phyloP scores from a whole-genome alignment of 2,797 vertebrate genomes.

The Karalla daura region DNA sequence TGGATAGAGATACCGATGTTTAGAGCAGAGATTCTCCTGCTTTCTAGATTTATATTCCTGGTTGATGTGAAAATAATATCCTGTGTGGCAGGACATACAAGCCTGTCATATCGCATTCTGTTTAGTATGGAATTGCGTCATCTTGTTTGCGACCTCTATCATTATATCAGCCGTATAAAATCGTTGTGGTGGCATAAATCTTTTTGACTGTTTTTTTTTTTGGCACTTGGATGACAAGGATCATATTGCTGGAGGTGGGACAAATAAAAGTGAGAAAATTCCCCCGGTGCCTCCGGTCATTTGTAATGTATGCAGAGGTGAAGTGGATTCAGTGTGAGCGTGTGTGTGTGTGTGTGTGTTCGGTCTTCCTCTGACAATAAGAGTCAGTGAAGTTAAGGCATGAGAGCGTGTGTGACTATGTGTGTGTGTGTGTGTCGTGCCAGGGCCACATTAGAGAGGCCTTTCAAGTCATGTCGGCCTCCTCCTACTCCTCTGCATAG shows the following conservation, averaged over 20 bases:
- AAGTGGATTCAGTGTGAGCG: slow-evolving; percentile 36
- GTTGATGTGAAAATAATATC: not conserved
- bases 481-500: slow-evolving; percentile 83
- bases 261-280: slow-evolving; percentile 50
- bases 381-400: slow-evolving; percentile 37
- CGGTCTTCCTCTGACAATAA: slow-evolving; percentile 31
- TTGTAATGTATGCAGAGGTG: slow-evolving; percentile 46
- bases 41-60: not conserved
- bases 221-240: slow-evolving; percentile 34
- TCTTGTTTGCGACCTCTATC: slow-evolving; percentile 64
- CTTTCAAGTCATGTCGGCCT: slow-evolving; percentile 84
- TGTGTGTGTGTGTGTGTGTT: slow-evolving; percentile 39
- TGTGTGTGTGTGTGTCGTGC: slow-evolving; percentile 75
- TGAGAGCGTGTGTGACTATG: slow-evolving; percentile 35
- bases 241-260: slow-evolving; percentile 51
- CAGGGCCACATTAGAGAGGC: slow-evolving; percentile 83
- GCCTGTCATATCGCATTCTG: slow-evolving; percentile 2
- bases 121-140: slow-evolving; percentile 64
- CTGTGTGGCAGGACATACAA: not conserved
- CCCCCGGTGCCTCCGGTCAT: slow-evolving; percentile 59
- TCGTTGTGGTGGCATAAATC: slow-evolving; percentile 19
- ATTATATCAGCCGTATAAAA: slow-evolving; percentile 35
- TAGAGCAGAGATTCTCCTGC: not conserved
- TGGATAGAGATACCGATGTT: too few relatives aligned
- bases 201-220: too few relatives aligned